A percentile compares a stretch with the other conserved stretches of the same genome.
Evolutionary conservation across 2,888 invertebrate genomes (phyloP).

Genomic region (Napeogenes sylphis): DNA sequence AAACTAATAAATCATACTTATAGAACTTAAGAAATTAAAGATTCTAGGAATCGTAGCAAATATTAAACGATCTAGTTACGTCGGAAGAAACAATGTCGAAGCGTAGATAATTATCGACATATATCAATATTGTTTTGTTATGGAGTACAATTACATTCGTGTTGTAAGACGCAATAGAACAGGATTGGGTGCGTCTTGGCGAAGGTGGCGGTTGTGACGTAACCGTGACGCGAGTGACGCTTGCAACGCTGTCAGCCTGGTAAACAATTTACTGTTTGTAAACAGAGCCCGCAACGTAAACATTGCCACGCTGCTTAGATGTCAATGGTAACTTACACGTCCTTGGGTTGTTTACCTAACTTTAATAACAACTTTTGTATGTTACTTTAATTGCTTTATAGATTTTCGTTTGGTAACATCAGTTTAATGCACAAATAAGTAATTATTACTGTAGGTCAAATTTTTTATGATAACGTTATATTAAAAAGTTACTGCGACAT

Average conservation of each 20-base stretch:
- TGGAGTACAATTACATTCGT: constrained; percentile 8
- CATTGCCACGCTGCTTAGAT: constrained; percentile 60
- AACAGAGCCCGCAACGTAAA: constrained; percentile 66
- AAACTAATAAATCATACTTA: too few species aligned
- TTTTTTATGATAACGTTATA: too few species aligned
- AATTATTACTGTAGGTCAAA: too few species aligned
- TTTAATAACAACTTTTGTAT: too few species aligned
- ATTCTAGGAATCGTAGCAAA: not conserved
- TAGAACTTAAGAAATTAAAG: not conserved
- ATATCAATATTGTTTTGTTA: constrained; percentile 18
- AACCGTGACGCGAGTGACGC: constrained; percentile 45
- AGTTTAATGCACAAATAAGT: too few species aligned
- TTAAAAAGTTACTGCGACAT: not conserved
- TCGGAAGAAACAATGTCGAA: constrained; percentile 10
- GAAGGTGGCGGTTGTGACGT: constrained; percentile 37
- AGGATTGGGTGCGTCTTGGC: constrained; percentile 47
- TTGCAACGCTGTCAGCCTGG: constrained; percentile 42
- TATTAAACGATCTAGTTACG: not conserved
- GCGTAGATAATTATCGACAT: too few species aligned
- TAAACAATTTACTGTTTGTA: constrained; percentile 73
- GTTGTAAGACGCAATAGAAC: constrained; percentile 54
- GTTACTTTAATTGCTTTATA: too few species aligned
- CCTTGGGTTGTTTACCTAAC: not conserved
- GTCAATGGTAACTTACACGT: constrained; percentile 35
- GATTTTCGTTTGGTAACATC: not conserved